These are phyloP conservation scores for Hypomecis atomaria DNA, from an alignment of 2,888 invertebrate genomes.

Conservation along the genomic window DNA sequence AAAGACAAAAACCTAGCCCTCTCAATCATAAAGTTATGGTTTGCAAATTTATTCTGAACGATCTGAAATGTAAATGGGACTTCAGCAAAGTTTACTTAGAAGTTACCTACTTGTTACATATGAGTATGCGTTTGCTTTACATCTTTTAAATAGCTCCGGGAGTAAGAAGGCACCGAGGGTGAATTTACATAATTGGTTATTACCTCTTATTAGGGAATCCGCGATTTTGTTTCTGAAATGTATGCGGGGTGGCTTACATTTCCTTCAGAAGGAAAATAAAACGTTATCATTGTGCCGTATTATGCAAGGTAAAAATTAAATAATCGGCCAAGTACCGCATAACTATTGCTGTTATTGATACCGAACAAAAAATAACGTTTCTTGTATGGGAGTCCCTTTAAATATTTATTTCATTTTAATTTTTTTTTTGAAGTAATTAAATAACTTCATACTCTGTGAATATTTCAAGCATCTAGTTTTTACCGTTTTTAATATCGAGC, in stretches of 20 bases:
- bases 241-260: slow-evolving; percentile 12
- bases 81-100: slow-evolving; percentile 74
- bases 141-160: slow-evolving; percentile 59
- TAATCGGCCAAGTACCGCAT: no score
- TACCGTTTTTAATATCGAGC: no score
- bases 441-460: no score
- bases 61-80: slow-evolving; percentile 79
- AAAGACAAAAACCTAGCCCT: slow-evolving; percentile 12
- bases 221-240: slow-evolving; percentile 23
- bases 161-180: slow-evolving; percentile 39
- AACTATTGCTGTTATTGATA: no score
- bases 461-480: no score
- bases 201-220: slow-evolving; percentile 34
- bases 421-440: no score
- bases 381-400: no score
- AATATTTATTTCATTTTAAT: no score
- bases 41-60: slow-evolving; percentile 76
- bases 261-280: slow-evolving; percentile 1
- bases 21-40: slow-evolving; percentile 50
- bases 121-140: slow-evolving; percentile 60
- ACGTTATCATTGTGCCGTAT: background rate
- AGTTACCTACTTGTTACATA: slow-evolving; percentile 56
- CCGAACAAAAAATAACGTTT: no score
- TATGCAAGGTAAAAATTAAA: background rate
- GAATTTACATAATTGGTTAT: slow-evolving; percentile 56